A percentile compares a stretch with the other conserved stretches of the same genome.
These are phyloP conservation scores for Nomada flava DNA, from an alignment of 2,888 invertebrate species.

Conservation along the genomic window DNA sequence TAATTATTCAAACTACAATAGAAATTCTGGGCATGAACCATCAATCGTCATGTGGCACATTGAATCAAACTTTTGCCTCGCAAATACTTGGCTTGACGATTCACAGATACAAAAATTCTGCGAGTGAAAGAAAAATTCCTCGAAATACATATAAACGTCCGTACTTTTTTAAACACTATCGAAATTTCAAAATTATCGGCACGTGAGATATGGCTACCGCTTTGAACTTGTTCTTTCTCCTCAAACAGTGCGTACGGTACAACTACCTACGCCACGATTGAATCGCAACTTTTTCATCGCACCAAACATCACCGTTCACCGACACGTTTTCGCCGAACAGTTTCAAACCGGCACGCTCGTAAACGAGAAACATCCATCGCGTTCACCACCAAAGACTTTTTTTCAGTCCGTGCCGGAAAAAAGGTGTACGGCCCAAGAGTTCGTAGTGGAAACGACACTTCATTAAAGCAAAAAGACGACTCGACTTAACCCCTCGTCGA, in stretches of 20 bases:
- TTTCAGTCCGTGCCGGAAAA: conserved; percentile 20
- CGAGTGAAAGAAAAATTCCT: not conserved
- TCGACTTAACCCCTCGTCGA: conserved; percentile 70
- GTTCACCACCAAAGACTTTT: conserved; percentile 10
- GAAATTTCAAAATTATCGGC: no score
- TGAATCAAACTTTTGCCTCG: no score
- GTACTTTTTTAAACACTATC: not conserved
- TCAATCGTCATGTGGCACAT: no score
- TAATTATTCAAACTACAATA: not conserved
- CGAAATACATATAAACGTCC: not conserved
- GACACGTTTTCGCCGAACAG: conserved; percentile 21
- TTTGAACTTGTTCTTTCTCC: not conserved
- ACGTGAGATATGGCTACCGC: not conserved
- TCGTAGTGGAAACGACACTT: conserved; percentile 56
- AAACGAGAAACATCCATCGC: conserved; percentile 7
- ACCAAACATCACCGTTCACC: conserved; percentile 10
- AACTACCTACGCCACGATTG: not conserved
- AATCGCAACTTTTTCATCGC: not conserved
- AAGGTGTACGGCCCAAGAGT: conserved; percentile 19
- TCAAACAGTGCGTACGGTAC: not conserved
- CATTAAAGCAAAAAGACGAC: conserved; percentile 74
- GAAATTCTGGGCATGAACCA: not conserved
- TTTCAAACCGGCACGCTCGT: conserved; percentile 24
- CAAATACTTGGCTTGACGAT: no score
- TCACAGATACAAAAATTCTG: not conserved